A percentile compares a stretch with the other conserved stretches of the same genome.
Evolutionary conservation across 2,888 invertebrate species (phyloP).

Genomic region (Gasteruption jaculator): DNA sequence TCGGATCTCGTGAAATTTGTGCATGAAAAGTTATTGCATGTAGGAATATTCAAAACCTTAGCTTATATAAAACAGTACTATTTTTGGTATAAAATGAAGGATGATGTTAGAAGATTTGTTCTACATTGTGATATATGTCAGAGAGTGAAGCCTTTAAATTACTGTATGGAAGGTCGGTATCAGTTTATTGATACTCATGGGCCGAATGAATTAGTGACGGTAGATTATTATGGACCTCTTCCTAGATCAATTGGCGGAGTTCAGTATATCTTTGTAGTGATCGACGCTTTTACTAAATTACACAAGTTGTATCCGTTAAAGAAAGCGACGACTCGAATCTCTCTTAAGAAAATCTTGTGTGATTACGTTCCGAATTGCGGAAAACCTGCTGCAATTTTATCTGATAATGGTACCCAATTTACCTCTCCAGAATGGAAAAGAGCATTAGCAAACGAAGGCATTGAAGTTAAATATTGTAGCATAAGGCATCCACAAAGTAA

Average conservation of each 20-base stretch:
- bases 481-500: constrained; percentile 23
- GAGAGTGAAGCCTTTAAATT: constrained; percentile 16
- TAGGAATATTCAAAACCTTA: constrained; percentile 14
- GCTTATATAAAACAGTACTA: constrained; percentile 9
- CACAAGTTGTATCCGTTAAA: constrained; percentile 18
- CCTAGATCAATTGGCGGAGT: constrained; percentile 13
- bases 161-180: constrained; percentile 17
- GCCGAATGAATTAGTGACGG: constrained; percentile 16
- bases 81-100: constrained; percentile 13
- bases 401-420: constrained; percentile 19
- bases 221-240: constrained; percentile 23
- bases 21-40: constrained; percentile 10
- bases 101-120: constrained; percentile 10
- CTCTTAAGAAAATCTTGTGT: constrained; percentile 10
- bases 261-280: constrained; percentile 20
- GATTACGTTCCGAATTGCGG: constrained; percentile 14
- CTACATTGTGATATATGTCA: constrained; percentile 16
- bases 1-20: not conserved
- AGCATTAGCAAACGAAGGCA: not conserved
- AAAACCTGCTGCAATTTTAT: constrained; percentile 12
- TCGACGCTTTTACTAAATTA: constrained; percentile 18
- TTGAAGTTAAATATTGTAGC: constrained; percentile 13
- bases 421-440: constrained; percentile 14
- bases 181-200: constrained; percentile 4
- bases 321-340: constrained; percentile 7